phyloP scores from a whole-genome alignment of 2,113 vertebrate genomes.

The Phyllostomus discolor region DNA sequence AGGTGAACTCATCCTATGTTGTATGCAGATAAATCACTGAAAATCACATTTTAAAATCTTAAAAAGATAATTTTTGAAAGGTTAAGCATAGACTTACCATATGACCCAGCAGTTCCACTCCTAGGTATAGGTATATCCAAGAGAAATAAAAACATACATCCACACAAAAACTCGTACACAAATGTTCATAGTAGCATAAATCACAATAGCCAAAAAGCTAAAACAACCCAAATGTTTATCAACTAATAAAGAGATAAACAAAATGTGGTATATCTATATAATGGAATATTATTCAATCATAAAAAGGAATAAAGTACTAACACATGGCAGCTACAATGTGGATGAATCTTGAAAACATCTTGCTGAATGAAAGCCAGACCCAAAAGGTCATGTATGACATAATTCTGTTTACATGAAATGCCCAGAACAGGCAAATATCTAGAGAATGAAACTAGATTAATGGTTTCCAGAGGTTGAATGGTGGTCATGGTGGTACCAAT shows the following conservation, averaged over 20 bases:
- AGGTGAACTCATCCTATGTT: neutral
- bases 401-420: neutral
- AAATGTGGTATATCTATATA: neutral
- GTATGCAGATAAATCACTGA: neutral
- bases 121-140: neutral
- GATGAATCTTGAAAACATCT: neutral
- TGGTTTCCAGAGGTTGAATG: neutral
- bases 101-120: neutral
- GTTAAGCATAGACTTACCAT: conserved; percentile 9
- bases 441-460: neutral
- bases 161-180: neutral
- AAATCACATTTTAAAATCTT: conserved; percentile 12
- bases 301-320: neutral
- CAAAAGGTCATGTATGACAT: neutral
- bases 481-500: neutral
- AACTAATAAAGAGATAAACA: neutral
- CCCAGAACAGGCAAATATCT: neutral
- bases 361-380: neutral
- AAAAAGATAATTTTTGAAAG: neutral
- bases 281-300: neutral
- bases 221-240: neutral
- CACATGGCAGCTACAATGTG: neutral
- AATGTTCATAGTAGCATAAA: neutral
- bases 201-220: neutral
- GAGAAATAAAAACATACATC: neutral